phyloP scores from a whole-genome alignment of 2,888 invertebrate genomes.

The Harmothoe impar region DNA sequence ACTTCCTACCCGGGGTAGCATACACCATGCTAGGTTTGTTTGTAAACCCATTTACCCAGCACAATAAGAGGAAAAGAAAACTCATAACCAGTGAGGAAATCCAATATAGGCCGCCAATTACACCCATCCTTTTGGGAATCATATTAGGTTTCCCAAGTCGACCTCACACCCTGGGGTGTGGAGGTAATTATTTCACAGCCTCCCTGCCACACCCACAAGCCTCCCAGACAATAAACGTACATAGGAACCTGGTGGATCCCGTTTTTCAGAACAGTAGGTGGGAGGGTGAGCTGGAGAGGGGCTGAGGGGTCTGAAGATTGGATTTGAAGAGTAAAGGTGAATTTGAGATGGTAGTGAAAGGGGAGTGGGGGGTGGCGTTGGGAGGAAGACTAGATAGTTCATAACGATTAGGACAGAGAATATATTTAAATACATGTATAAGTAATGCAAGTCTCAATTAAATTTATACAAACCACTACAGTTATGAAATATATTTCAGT shows the following conservation, averaged over 20 bases:
- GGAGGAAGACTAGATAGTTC: no score
- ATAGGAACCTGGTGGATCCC: background rate
- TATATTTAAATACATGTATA: background rate
- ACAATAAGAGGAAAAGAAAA: slow-evolving; percentile 2
- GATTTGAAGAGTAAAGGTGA: no score
- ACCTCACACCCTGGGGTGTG: slow-evolving; percentile 1
- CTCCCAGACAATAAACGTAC: background rate
- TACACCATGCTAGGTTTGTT: slow-evolving; percentile 16
- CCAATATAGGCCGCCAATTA: slow-evolving; percentile 5
- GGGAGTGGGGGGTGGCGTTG: no score
- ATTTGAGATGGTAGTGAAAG: no score
- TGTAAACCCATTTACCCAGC: background rate
- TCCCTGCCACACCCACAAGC: background rate
- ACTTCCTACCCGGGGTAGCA: background rate
- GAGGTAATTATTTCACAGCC: background rate
- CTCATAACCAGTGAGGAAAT: background rate
- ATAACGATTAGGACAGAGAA: background rate
- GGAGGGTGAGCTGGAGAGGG: no score
- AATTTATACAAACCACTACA: no score
- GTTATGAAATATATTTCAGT: no score
- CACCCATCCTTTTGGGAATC: slow-evolving; percentile 10
- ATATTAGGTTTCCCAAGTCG: background rate
- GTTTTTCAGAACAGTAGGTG: no score
- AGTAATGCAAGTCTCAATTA: no score
- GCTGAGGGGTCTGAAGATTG: no score